Conservation (phyloP, 2,888 invertebrate species). For the Xylophagus ater region DNA sequence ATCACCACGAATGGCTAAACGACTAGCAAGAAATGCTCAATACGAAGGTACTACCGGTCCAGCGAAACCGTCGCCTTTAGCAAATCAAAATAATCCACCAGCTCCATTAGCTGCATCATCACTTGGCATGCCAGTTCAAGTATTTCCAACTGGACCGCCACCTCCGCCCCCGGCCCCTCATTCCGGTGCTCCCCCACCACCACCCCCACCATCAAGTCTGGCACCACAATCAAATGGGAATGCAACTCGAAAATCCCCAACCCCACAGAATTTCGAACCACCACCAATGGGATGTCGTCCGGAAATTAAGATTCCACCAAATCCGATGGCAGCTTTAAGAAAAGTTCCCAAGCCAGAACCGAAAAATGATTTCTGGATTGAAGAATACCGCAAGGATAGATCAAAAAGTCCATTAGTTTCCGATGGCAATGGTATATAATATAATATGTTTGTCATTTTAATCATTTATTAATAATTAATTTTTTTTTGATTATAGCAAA, state of each 20-base stretch:
- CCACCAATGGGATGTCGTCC: conserved; percentile 50
- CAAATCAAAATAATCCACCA: conserved; percentile 39
- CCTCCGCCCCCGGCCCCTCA: conserved; percentile 30
- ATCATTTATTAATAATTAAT: too few relatives aligned
- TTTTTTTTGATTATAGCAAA: too few relatives aligned
- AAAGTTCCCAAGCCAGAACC: conserved; percentile 59
- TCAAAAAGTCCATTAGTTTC: conserved; percentile 37
- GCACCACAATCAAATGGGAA: conserved; percentile 45
- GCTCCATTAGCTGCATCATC: conserved; percentile 51
- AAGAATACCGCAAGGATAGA: conserved; percentile 43
- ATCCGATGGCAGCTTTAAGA: conserved; percentile 57
- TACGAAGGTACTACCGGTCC: conserved; percentile 54
- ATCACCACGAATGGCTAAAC: conserved; percentile 79
- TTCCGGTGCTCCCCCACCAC: conserved; percentile 17
- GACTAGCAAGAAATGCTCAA: conserved; percentile 57
- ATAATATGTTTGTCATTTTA: neutral
- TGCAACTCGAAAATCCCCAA: conserved; percentile 40
- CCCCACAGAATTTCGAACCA: conserved; percentile 42
- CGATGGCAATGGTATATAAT: conserved; percentile 11
- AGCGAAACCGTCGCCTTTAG: conserved; percentile 43
- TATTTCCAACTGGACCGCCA: conserved; percentile 44
- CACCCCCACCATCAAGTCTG: conserved; percentile 31
- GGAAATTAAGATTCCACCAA: conserved; percentile 63
- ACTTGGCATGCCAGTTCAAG: conserved; percentile 53
- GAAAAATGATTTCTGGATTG: conserved; percentile 50